Evolutionary conservation across 1,140 invertebrate genomes (phyloP).

Genomic region (Hylaeus anthracinus): DNA sequence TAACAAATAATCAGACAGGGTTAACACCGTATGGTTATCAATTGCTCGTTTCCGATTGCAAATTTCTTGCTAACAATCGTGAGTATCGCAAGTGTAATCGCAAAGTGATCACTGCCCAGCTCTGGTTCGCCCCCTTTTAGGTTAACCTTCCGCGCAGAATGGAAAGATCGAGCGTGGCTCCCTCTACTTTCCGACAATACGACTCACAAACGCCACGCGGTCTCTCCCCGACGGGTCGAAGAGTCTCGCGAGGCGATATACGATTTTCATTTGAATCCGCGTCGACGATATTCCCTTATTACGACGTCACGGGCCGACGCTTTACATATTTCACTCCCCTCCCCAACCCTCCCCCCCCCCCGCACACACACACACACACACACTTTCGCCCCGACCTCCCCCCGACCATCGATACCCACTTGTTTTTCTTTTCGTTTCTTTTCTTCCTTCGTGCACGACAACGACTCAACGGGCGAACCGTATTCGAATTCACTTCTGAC

Average conservation of each 20-base stretch:
- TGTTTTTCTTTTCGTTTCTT: background rate
- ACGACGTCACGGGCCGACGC: background rate
- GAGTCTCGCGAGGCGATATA: background rate
- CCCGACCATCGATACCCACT: background rate
- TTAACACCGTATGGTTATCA: too few relatives aligned
- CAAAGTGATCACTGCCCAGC: too few relatives aligned
- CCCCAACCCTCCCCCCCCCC: too few relatives aligned
- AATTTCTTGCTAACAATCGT: too few relatives aligned
- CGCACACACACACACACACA: too few relatives aligned
- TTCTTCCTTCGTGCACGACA: background rate
- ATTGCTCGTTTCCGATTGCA: too few relatives aligned
- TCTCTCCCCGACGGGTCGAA: background rate
- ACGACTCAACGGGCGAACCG: slow-evolving; percentile 12
- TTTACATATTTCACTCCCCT: background rate
- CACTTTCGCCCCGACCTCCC: background rate
- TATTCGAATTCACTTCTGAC: slow-evolving; percentile 9
- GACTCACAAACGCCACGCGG: background rate
- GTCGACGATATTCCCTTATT: background rate
- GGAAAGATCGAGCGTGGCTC: background rate
- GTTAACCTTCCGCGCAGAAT: too few relatives aligned
- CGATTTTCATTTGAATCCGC: background rate
- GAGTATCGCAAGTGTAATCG: too few relatives aligned
- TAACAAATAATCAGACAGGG: too few relatives aligned
- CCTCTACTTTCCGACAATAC: background rate
- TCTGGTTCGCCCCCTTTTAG: too few relatives aligned